A percentile compares a stretch with the other conserved stretches of the same genome.
These are phyloP conservation scores for Amiota mariae DNA, from an alignment of 2,888 invertebrate species.

Conservation along the genomic window DNA sequence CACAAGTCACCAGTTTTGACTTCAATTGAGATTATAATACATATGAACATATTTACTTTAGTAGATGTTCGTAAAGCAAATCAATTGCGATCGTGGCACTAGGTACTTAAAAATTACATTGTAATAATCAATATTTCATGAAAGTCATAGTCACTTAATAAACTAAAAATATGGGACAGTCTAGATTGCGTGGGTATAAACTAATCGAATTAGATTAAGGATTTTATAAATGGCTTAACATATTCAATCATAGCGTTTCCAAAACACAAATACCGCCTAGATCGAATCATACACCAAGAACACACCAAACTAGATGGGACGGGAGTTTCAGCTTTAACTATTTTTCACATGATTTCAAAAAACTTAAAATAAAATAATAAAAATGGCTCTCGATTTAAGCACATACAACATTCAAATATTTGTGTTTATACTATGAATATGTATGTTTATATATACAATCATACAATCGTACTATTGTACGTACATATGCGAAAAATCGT, in stretches of 20 bases:
- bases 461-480: conserved; percentile 32
- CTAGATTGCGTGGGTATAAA: conserved; percentile 6
- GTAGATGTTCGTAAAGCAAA: too few relatives aligned
- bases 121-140: too few relatives aligned
- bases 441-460: conserved; percentile 12
- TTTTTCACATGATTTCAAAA: conserved; percentile 61
- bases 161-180: not conserved
- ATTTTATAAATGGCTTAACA: not conserved
- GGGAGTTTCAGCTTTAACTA: conserved; percentile 34
- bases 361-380: conserved; percentile 39
- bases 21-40: too few relatives aligned
- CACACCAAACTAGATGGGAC: too few relatives aligned
- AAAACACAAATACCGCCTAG: too few relatives aligned
- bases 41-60: too few relatives aligned
- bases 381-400: conserved; percentile 26
- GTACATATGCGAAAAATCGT: conserved; percentile 49
- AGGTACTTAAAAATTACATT: too few relatives aligned
- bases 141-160: not conserved
- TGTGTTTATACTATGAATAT: too few relatives aligned
- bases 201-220: conserved; percentile 20
- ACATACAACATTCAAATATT: not conserved
- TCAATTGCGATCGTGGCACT: too few relatives aligned
- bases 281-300: too few relatives aligned
- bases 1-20: too few relatives aligned
- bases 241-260: conserved; percentile 23